These are phyloP conservation scores for Enchytraeus crypticus DNA, from an alignment of 2,888 invertebrate genomes.

Conservation along the genomic window DNA sequence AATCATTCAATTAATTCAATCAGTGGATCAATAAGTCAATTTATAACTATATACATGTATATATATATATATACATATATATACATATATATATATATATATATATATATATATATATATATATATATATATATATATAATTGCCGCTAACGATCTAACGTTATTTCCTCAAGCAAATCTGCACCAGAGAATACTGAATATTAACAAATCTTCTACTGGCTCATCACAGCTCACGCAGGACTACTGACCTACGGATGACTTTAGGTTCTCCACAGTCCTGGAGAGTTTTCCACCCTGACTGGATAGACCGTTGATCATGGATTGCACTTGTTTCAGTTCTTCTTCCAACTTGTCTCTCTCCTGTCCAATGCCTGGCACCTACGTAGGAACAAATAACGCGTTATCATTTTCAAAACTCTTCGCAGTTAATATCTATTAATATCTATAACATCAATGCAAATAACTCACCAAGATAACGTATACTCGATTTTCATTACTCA, in stretches of 20 bases:
- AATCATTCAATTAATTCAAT: no score
- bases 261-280: conserved; percentile 72
- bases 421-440: neutral
- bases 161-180: no score
- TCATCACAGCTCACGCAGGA: no score
- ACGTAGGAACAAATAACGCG: neutral
- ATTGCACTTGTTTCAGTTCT: conserved; percentile 70
- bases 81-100: no score
- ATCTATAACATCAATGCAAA: neutral
- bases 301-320: conserved; percentile 72
- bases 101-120: no score
- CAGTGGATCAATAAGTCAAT: no score
- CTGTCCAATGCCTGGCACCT: conserved; percentile 1
- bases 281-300: conserved; percentile 76
- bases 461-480: neutral
- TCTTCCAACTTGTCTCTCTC: conserved; percentile 44
- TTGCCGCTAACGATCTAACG: no score
- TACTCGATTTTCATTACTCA: neutral
- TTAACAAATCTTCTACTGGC: no score
- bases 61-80: no score
- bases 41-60: no score
- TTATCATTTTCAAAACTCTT: neutral
- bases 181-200: no score
- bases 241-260: conserved; percentile 57
- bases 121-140: no score